These are phyloP conservation scores for Decapterus maruadsi DNA, from an alignment of 2,797 vertebrate genomes.

Conservation along the genomic window DNA sequence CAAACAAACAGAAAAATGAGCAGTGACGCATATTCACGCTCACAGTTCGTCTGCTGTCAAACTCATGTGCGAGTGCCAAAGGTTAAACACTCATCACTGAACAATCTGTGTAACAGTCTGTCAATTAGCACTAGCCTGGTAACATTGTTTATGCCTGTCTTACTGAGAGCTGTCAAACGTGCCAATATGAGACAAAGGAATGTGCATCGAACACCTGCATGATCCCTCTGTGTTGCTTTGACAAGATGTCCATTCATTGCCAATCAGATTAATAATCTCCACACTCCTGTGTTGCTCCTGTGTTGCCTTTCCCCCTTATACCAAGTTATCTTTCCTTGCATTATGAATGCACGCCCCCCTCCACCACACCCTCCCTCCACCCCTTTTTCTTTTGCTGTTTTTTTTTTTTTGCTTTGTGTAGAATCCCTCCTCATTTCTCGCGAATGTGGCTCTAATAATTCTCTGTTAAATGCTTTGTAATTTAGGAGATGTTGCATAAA, in stretches of 20 bases:
- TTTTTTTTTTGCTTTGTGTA: conserved; percentile 49
- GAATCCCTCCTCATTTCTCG: conserved; percentile 88
- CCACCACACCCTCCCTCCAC: no score
- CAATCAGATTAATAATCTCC: conserved; percentile 67
- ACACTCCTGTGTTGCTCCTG: conserved; percentile 57
- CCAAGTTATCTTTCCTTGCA: conserved; percentile 71
- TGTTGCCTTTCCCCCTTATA: conserved; percentile 45
- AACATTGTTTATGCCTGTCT: conserved; percentile 62
- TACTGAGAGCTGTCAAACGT: conserved; percentile 62
- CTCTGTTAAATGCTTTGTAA: conserved; percentile 89
- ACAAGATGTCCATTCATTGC: conserved; percentile 73
- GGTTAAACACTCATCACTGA: conserved; percentile 46
- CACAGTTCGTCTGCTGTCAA: conserved; percentile 37
- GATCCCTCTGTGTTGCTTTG: conserved; percentile 76
- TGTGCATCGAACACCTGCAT: conserved; percentile 75
- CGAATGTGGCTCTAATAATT: conserved; percentile 81
- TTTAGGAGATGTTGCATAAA: conserved; percentile 91
- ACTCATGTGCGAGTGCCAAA: conserved; percentile 74
- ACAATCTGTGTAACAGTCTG: conserved; percentile 44
- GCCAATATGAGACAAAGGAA: conserved; percentile 62
- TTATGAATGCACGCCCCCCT: conserved; percentile 75
- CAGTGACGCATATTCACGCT: conserved; percentile 9
- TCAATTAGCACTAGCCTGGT: conserved; percentile 61
- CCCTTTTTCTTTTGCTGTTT: no score
- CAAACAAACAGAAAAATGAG: conserved; percentile 15